Conservation (phyloP, 2,888 invertebrate species). For the Clivina fossor region DNA sequence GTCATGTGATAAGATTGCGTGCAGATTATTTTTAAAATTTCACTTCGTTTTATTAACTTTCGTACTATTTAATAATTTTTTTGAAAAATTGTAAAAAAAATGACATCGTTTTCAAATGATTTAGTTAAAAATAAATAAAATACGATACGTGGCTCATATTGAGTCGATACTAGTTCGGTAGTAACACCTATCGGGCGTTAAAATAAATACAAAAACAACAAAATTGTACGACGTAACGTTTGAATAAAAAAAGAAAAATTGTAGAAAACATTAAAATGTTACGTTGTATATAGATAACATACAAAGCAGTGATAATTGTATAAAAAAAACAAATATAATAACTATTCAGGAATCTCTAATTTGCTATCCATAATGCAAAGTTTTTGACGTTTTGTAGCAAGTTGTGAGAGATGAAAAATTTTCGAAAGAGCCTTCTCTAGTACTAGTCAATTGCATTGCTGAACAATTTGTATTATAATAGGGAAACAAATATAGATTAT, state of each 20-base stretch:
- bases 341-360: conserved; percentile 18
- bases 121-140: no score
- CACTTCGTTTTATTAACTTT: no score
- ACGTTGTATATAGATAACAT: conserved; percentile 7
- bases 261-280: neutral
- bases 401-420: conserved; percentile 12
- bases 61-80: no score
- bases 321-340: conserved; percentile 20
- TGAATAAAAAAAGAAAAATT: neutral
- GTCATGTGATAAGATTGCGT: no score
- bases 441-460: conserved; percentile 29
- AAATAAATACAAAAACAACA: no score
- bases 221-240: conserved; percentile 13
- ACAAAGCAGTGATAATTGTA: conserved; percentile 25
- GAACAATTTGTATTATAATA: conserved; percentile 18
- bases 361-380: conserved; percentile 15
- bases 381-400: conserved; percentile 18
- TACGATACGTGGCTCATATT: conserved; percentile 34
- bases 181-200: conserved; percentile 21
- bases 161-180: conserved; percentile 21
- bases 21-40: no score
- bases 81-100: no score
- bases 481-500: no score
- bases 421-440: conserved; percentile 14
- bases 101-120: no score